Evolutionary conservation across 92 coral and sea anemone genomes (phyloP).

Genomic region (Phenganax marumi): DNA sequence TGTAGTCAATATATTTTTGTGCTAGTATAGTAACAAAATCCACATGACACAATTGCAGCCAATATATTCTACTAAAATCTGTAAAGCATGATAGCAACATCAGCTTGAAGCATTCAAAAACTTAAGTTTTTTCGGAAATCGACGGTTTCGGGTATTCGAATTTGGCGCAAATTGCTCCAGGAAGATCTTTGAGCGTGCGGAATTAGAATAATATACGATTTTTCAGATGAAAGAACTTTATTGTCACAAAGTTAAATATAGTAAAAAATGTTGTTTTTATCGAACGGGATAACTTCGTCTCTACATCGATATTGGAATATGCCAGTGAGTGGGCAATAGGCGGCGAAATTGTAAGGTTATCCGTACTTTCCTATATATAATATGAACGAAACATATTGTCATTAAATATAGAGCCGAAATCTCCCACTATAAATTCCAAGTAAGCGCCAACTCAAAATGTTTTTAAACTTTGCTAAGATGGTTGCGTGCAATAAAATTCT

Average conservation of each 20-base stretch:
- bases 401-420: not conserved
- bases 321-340: slow-evolving; percentile 8
- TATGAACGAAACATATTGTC: not conserved
- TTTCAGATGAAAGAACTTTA: slow-evolving; percentile 7
- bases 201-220: not conserved
- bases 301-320: not conserved
- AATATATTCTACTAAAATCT: too few species aligned
- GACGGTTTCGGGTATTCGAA: too few species aligned
- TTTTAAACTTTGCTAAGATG: not conserved
- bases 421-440: not conserved
- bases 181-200: too few species aligned
- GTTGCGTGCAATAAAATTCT: not conserved
- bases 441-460: not conserved
- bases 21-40: too few species aligned
- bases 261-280: not conserved
- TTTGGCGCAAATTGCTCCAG: too few species aligned
- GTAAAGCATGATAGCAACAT: too few species aligned
- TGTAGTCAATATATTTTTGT: too few species aligned
- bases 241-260: slow-evolving; percentile 3
- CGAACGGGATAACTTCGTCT: not conserved
- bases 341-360: too few species aligned
- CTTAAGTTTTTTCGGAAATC: too few species aligned
- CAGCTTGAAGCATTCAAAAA: too few species aligned
- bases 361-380: not conserved
- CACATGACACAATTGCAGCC: too few species aligned